These are phyloP conservation scores for Drosophila tristis DNA, from an alignment of 1,140 invertebrate genomes.

Conservation along the genomic window DNA sequence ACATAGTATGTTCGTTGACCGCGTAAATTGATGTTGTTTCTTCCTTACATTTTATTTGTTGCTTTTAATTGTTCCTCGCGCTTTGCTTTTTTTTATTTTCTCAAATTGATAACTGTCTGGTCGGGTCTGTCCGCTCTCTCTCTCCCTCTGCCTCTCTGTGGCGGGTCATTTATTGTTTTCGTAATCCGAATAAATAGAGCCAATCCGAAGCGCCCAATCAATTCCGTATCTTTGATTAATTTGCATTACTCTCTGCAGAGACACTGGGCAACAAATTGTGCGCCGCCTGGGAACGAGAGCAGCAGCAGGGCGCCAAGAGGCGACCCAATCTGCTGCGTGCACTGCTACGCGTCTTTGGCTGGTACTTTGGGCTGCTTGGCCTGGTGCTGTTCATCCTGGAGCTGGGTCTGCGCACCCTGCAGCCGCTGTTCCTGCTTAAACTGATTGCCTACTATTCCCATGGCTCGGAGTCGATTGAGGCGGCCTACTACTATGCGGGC, in stretches of 20 bases:
- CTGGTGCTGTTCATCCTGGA: conserved; percentile 72
- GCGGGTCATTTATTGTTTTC: conserved; percentile 19
- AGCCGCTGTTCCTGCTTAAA: conserved; percentile 89
- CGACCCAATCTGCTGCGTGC: conserved; percentile 66
- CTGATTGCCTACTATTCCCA: conserved; percentile 88
- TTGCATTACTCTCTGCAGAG: conserved; percentile 51
- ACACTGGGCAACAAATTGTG: conserved; percentile 71
- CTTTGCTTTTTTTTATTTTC: conserved; percentile 17
- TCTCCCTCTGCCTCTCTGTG: no score
- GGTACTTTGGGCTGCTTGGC: conserved; percentile 64
- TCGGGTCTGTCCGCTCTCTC: no score
- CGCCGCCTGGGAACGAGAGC: conserved; percentile 67
- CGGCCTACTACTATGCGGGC: conserved; percentile 88
- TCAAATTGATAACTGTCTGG: conserved; percentile 39
- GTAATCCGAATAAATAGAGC: conserved; percentile 39
- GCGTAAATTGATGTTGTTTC: conserved; percentile 43
- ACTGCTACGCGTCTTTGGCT: conserved; percentile 66
- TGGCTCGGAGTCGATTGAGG: conserved; percentile 83
- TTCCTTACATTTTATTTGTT: neutral
- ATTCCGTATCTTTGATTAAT: conserved; percentile 17
- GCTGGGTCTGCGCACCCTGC: conserved; percentile 86
- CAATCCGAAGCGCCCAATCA: neutral
- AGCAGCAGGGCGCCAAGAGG: conserved; percentile 56
- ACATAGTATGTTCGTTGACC: conserved; percentile 58
- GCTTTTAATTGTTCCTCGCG: conserved; percentile 24